These are phyloP conservation scores for Drosophila emarginata DNA, from an alignment of 2,888 invertebrate genomes.

Conservation along the genomic window DNA sequence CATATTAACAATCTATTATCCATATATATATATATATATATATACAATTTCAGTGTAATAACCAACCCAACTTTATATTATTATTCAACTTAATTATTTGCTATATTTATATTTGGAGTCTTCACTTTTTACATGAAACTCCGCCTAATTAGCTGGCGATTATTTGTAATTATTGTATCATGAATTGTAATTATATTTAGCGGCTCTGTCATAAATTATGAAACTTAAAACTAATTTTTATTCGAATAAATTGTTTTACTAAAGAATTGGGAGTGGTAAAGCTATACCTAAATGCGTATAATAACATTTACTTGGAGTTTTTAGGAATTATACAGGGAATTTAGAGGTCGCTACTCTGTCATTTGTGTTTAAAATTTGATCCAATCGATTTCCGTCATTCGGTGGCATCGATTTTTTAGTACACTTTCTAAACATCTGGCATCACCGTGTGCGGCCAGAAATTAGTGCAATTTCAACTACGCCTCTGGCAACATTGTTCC, in stretches of 20 bases:
- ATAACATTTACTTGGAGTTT: too few species aligned
- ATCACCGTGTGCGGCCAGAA: background rate
- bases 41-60: background rate
- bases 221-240: background rate
- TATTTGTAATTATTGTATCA: background rate
- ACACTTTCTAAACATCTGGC: background rate
- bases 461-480: background rate
- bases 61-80: background rate
- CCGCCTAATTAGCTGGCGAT: background rate
- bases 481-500: background rate
- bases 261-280: background rate
- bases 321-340: background rate
- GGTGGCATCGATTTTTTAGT: background rate
- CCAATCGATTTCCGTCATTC: background rate
- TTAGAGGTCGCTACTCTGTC: background rate
- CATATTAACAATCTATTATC: background rate
- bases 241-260: background rate
- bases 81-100: background rate
- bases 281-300: too few species aligned
- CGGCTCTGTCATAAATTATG: background rate
- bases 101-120: background rate
- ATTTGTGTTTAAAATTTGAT: background rate
- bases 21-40: background rate
- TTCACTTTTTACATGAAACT: constrained; percentile 4
- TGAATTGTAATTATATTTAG: constrained; percentile 5